Percentiles rank a stretch among this genome's conserved stretches.
Evolutionary conservation across 2,888 invertebrate genomes (phyloP).

Genomic region (Emmelina monodactyla): DNA sequence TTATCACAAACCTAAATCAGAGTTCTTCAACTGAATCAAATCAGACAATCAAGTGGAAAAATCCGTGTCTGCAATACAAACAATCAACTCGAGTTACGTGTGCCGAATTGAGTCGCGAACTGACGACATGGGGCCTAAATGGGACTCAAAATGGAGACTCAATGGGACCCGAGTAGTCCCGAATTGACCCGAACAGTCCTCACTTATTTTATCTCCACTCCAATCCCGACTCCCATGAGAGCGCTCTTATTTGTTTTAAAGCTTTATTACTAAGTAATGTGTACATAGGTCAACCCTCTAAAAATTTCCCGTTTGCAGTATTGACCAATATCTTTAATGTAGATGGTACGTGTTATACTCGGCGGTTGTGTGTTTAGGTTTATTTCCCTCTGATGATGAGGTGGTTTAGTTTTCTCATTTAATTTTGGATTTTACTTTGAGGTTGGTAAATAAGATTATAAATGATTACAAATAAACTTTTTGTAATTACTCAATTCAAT

Average conservation of each 20-base stretch:
- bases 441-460: too few species aligned
- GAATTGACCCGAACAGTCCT: too few species aligned
- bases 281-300: constrained; percentile 63
- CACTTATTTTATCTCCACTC: constrained; percentile 47
- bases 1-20: too few species aligned
- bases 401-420: constrained; percentile 7
- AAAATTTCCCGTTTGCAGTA: constrained; percentile 40
- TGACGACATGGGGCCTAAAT: neutral
- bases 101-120: constrained; percentile 42
- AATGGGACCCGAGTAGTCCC: too few species aligned
- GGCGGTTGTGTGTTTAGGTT: too few species aligned
- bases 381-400: constrained; percentile 17
- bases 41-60: constrained; percentile 67
- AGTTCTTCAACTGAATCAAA: constrained; percentile 54
- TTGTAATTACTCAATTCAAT: too few species aligned
- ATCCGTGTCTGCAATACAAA: constrained; percentile 60
- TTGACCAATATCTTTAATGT: constrained; percentile 60
- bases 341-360: constrained; percentile 12
- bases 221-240: constrained; percentile 32
- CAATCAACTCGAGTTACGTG: constrained; percentile 60
- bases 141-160: too few species aligned
- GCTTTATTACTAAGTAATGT: constrained; percentile 66
- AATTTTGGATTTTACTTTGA: neutral
- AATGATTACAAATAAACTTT: too few species aligned
- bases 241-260: constrained; percentile 59